Base-by-base conservation (phyloP, 2,113 vertebrate species). In the Ictalurus punctatus region DNA sequence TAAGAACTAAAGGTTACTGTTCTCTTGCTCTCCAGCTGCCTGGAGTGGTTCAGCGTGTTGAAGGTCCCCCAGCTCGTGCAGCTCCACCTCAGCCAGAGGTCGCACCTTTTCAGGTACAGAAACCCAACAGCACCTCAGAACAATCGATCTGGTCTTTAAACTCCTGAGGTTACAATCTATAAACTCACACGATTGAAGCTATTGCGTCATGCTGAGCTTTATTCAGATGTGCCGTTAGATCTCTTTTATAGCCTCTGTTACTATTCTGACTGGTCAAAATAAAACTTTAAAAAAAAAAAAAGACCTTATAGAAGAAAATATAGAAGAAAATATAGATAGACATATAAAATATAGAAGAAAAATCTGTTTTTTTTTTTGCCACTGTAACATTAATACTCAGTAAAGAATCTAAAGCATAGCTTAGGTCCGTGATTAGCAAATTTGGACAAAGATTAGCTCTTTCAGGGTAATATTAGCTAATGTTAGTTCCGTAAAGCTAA, bases 21-120 rank as follows among this genome's bases (percentile, higher is more conserved):
- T 23, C 17, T 91, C 34, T 67, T 12, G 4, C 16, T 83, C 58
- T 78, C 9, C 81, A 92, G 91, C 48, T 89, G 30, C 90, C 83
- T n/a, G 83, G 87, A 3, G 90, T 89, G 19, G 63, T 86, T 61
- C 91, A 90, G 73, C 83, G 59, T n/a, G 17, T 63, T 0, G 85
- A 58, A 63, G 37, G n/a, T 84, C 86, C 40, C 34, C 59, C 48
- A 21, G 71, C 40, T 25, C 44, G 6, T 34, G 48, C 86, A 48
- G 86, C 34, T 67, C 61, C 73, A 48, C 34, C 87, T 44, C 79
- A 71, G 52, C 89, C 87, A 5, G 82, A 81, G 73, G 30, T 76
- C 12, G 19, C 67, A 44, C 84, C 87, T 17, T 27, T 93, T 59
- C 95, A 95, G 94, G 95, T 96, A 93, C 10, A 73, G 12, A 25